Base-by-base conservation (phyloP, 2,797 vertebrate genomes). In the Antrozous pallidus region DNA sequence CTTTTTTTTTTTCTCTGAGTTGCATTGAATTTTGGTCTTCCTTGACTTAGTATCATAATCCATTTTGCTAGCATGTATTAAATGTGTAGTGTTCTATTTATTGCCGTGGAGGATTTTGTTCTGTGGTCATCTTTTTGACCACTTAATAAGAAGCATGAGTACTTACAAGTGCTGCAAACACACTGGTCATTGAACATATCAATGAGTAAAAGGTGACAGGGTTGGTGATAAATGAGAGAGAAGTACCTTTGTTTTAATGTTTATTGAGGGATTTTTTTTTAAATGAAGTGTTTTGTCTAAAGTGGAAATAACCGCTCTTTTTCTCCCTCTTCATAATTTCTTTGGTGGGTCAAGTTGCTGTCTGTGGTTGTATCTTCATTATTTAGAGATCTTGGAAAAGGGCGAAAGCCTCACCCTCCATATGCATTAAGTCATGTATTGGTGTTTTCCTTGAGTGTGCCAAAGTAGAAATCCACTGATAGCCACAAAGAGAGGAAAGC, bases 201-300 rank as follows among this genome's bases (percentile, higher is more conserved):
- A 77, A 17, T 67, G 71, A 93, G 33, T 42, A 79, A 83, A 82
- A 91, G 87, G 77, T 95, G 81, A 80, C 67, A 49, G 69, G 49
- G 36, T 63, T 88, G 65, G 54, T 54, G 75, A 69, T 93, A 91
- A 90, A 88, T 85, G 88, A 92, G 81, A 88, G 84, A 92, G 65
- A 94, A 91, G 92, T 47, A 74, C 85, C 40, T 96, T 95, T 94
- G 85, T 90, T 93, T 96, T 84, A 95, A n/a, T 92, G 78, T 93
- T 96, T 94, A 94, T 84, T 70, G 79, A 96, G 85, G 87, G 85
- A n/a, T n/a, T n/a, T n/a, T 90, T 92, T 88, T 95, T 95, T 95
- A 90, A 96, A 95, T 86, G 70, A 95, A 93, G 82, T 88, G 79
- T 79, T 95, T 63, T 58, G 20, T 90, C 47, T 69, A 38, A 69